These are phyloP conservation scores for Triplophysa yarkandensis DNA, from an alignment of 2,797 vertebrate species.

Conservation along the genomic window DNA sequence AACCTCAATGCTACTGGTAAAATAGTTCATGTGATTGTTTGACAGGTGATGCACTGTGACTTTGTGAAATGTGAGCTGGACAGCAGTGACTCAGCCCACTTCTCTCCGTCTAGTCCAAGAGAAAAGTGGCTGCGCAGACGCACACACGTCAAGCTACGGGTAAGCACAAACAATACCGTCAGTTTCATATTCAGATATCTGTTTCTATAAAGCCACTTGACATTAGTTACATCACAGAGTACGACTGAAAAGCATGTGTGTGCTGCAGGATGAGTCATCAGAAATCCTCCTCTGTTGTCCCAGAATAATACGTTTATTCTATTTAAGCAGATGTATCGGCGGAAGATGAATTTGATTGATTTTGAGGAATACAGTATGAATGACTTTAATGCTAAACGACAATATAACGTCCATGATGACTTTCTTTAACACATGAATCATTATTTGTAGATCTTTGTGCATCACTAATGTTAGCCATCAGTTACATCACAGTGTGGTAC, in stretches of 20 bases:
- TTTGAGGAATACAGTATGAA: background rate
- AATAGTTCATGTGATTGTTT: conserved; percentile 38
- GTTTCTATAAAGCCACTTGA: background rate
- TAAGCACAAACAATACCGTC: conserved; percentile 58
- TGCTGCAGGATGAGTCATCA: background rate
- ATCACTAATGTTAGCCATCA: conserved; percentile 34
- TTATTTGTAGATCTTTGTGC: conserved; percentile 25
- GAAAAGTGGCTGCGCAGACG: conserved; percentile 97
- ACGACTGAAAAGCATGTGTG: background rate
- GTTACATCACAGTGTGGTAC: conserved; percentile 40
- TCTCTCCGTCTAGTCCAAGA: conserved; percentile 86
- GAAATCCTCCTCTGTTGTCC: background rate
- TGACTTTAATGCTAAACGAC: background rate
- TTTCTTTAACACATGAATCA: background rate
- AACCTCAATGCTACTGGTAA: no score
- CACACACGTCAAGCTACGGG: conserved; percentile 95
- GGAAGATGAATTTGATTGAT: no score
- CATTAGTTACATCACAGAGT: background rate
- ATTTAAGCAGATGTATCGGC: background rate
- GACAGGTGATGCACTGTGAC: conserved; percentile 93
- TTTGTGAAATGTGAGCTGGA: conserved; percentile 81
- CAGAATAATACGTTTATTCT: background rate
- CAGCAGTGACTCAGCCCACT: conserved; percentile 76
- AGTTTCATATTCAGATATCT: no score
- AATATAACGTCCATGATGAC: background rate